A percentile compares a stretch with the other conserved stretches of the same genome.
Conservation (phyloP, 2,113 vertebrate genomes). For the Nyctereutes procyonoides region DNA sequence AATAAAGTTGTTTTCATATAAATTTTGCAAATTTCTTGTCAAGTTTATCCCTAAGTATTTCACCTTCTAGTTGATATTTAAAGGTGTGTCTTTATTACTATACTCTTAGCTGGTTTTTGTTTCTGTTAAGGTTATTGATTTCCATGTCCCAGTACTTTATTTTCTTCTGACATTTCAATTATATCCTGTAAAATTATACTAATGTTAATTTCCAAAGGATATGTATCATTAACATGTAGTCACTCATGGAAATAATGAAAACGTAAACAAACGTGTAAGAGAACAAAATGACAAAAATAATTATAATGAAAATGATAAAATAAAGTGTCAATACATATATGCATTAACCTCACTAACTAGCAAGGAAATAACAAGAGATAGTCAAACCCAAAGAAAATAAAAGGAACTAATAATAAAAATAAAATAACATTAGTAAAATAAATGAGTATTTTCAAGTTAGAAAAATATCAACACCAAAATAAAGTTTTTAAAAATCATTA, state of each 20-base stretch:
- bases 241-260: neutral
- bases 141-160: neutral
- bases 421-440: neutral
- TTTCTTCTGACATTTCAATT: neutral
- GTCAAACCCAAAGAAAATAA: neutral
- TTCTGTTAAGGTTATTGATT: neutral
- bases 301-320: neutral
- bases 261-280: neutral
- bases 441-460: neutral
- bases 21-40: neutral
- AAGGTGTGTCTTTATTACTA: neutral
- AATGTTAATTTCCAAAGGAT: neutral
- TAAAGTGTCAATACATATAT: neutral
- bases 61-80: neutral
- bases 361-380: neutral
- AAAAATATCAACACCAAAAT: neutral
- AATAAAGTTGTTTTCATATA: neutral
- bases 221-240: neutral
- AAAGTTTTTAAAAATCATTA: neutral
- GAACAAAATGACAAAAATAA: neutral
- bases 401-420: neutral
- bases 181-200: neutral
- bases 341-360: neutral
- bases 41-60: neutral
- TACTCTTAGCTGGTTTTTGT: neutral